Conservation (phyloP, 2,113 vertebrate genomes). For the Cryptomyrus ogoouensis region DNA sequence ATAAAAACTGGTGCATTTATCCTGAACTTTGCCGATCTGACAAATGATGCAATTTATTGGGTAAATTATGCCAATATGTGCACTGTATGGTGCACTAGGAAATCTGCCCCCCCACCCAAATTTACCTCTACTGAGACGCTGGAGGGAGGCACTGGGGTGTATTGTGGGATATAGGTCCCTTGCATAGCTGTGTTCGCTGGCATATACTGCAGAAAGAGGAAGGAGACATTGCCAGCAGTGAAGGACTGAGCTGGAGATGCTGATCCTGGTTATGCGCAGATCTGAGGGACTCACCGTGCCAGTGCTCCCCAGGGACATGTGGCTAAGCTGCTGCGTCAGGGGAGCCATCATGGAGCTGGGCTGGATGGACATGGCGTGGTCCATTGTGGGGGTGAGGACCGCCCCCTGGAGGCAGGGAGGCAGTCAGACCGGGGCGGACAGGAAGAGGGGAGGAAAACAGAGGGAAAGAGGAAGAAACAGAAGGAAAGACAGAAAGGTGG, state of each 20-base stretch:
- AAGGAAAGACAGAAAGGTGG: not conserved
- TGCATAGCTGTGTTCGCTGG: conserved; percentile 78
- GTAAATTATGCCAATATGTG: not conserved
- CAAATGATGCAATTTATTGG: not conserved
- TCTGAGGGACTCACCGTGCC: conserved; percentile 69
- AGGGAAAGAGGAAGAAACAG: not conserved
- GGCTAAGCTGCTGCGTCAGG: conserved; percentile 80
- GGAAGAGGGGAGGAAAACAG: not conserved
- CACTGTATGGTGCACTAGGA: not conserved
- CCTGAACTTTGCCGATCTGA: not conserved
- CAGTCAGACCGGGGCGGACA: not conserved
- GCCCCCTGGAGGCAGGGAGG: conserved; percentile 62
- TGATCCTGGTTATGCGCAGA: not conserved
- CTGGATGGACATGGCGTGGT: conserved; percentile 83
- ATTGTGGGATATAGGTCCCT: conserved; percentile 81
- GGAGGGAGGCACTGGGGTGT: conserved; percentile 75
- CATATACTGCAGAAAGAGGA: conserved; percentile 65
- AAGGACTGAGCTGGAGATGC: not conserved
- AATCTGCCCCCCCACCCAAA: not conserved
- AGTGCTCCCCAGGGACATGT: conserved; percentile 76
- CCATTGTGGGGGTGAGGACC: conserved; percentile 79
- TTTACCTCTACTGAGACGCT: conserved; percentile 74
- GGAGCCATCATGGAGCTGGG: conserved; percentile 83
- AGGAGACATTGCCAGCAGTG: not conserved
- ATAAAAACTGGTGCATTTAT: not conserved